Conservation (phyloP, 2,113 vertebrate genomes). For the Telmatochromis brichardi region DNA sequence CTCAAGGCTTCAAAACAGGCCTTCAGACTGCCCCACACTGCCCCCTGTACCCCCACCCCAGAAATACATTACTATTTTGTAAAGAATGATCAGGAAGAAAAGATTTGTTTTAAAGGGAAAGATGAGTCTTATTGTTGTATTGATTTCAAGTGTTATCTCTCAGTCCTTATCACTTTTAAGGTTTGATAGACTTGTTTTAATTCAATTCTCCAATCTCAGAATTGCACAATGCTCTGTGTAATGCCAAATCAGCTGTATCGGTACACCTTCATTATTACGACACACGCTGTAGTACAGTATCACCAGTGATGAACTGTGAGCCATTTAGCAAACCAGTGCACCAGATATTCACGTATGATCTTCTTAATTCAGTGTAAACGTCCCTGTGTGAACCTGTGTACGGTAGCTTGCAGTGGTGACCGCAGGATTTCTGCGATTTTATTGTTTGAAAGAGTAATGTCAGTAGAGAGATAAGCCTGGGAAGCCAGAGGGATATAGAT, state of each 20-base stretch:
- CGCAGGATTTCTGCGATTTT: background rate
- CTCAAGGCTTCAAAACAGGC: background rate
- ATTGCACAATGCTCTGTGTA: background rate
- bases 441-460: conserved; percentile 7
- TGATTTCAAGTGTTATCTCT: background rate
- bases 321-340: background rate
- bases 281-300: background rate
- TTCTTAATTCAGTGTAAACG: background rate
- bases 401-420: background rate
- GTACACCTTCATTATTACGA: background rate
- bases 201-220: background rate
- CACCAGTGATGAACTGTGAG: background rate
- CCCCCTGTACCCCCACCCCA: background rate
- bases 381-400: background rate
- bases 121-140: background rate
- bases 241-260: background rate
- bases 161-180: background rate
- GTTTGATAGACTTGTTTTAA: background rate
- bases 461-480: background rate
- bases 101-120: background rate
- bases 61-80: background rate
- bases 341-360: background rate
- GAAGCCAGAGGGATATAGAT: conserved; percentile 27
- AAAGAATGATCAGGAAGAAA: background rate
- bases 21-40: background rate